Base-by-base conservation (phyloP, 2,888 invertebrate species). In the Euzetes globulus region DNA sequence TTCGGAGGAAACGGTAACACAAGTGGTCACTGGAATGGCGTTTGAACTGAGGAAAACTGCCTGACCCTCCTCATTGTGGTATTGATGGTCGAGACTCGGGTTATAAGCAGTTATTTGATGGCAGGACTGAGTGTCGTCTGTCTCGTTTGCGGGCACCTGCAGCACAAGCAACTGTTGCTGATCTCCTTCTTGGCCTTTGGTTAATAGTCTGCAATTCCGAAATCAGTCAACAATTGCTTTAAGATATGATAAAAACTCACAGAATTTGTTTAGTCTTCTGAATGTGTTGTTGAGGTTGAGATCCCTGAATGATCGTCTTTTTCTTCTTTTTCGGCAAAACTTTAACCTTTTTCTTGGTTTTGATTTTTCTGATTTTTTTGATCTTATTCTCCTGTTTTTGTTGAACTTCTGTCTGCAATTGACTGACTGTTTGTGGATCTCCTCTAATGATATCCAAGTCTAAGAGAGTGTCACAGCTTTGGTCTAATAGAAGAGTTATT, bases 1-100 rank as follows among this genome's bases (percentile, higher is more conserved):
- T 1, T 68, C 68, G 19, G 68, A 68, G 0, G 68, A n/a, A 13
- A 68, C 68, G 22, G 68, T 68, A 33, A 68, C 68, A 68, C 68
- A 68, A 68, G 68, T 68, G 45, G 68, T 68, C 1, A 68, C 68
- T n/a, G 68, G 68, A 41, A 68, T 68, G 27, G 68, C 68, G n/a
- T 68, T 68, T 19, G 68, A 68, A 22, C 68, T 68, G 37, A 68
- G 37, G 17, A 68, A 41, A 19, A 68, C 68, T 22, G 68, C 33
- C 9, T 41, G 41, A 29, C 13, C 27, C 45, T 68, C 68, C 11
- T 68, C 68, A 22, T 68, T 68, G 19, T 68, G 68, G 68, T 68
- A 68, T 5, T 68, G 68, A 68, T 68, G 68, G 68, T 68, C 68
- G 9, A 68, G 22, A 37, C 13, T 68, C 6, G 68, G 41, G 41